Evolutionary conservation across 2,888 invertebrate genomes (phyloP), one percentile per base, ranked within the genome.

Genomic region (Harpalus rubripes): DNA sequence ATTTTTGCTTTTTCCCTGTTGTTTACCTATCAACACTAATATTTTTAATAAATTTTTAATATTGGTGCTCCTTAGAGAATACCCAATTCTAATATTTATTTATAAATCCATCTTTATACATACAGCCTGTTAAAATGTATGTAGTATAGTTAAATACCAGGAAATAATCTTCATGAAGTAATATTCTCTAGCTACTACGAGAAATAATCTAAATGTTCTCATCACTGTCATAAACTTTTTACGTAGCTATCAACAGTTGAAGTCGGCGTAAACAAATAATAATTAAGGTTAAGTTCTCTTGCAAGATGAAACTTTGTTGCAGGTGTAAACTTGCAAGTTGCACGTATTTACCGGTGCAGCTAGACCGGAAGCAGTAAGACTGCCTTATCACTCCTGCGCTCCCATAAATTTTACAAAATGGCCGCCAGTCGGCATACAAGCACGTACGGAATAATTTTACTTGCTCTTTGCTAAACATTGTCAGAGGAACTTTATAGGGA

Each of bases 361-460:
- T 12, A 26, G 26, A 68, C 68, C 72, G 72, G 72, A 74, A 74
- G 72, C 72, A 74, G 68, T 74, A 74, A 72, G 72, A 74, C 72
- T 16, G 72, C 44, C 72, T 74, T 74, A 74, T 74, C 72, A 74
- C 72, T 74, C 72, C 52, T 41, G 12, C 18, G 72, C 41, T 74
- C 52, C 44, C 72, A 74, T 74, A 74, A 74, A 74, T 74, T 74
- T 41, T 16, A 41, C 72, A 74, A 44, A 41, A 74, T 44, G 72
- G 72, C 72, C 41, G 72, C 72, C 72, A 74, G n/a, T 74, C 72
- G 44, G 72, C 44, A 44, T 15, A 52, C 16, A 16, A 74, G 72
- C 72, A 74, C 72, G 72, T 74, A 74, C 16, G 16, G 8, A 74
- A 74, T 41, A 74, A 74, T 74, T 74, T 74, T 44, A 74, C 16